Evolutionary conservation across 2,888 invertebrate genomes (phyloP).

Genomic region (Ephialtes manifestator): DNA sequence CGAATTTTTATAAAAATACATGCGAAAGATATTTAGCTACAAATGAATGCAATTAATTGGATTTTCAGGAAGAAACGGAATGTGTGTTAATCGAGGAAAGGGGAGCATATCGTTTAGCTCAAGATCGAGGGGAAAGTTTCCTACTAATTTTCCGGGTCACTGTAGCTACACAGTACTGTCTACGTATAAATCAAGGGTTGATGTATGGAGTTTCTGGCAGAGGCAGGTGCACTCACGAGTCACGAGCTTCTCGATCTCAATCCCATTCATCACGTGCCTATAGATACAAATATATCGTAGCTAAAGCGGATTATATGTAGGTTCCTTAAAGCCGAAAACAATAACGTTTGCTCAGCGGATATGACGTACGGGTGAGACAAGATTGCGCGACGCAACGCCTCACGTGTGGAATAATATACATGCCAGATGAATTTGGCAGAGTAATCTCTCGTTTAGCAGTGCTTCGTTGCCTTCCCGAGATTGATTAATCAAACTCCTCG

Average conservation of each 20-base stretch:
- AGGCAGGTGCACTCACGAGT: slow-evolving; percentile 45
- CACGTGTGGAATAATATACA: neutral
- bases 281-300: neutral
- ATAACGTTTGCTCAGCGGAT: slow-evolving; percentile 8
- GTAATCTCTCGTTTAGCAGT: neutral
- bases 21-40: too few relatives aligned
- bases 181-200: slow-evolving; percentile 50
- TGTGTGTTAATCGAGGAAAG: neutral
- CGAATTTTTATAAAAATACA: too few relatives aligned
- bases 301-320: neutral
- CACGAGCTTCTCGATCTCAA: slow-evolving; percentile 24
- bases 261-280: neutral
- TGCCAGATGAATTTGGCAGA: neutral
- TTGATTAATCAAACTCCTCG: slow-evolving; percentile 4
- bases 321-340: slow-evolving; percentile 34
- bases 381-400: slow-evolving; percentile 10
- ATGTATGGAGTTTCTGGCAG: slow-evolving; percentile 18
- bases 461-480: neutral
- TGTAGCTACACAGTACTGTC: neutral
- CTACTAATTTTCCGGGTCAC: slow-evolving; percentile 39
- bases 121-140: slow-evolving; percentile 24
- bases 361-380: slow-evolving; percentile 14
- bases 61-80: neutral
- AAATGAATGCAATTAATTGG: too few relatives aligned
- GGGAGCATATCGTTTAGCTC: neutral